phyloP scores from a whole-genome alignment of 2,797 vertebrate species.

The Meda fulgida region DNA sequence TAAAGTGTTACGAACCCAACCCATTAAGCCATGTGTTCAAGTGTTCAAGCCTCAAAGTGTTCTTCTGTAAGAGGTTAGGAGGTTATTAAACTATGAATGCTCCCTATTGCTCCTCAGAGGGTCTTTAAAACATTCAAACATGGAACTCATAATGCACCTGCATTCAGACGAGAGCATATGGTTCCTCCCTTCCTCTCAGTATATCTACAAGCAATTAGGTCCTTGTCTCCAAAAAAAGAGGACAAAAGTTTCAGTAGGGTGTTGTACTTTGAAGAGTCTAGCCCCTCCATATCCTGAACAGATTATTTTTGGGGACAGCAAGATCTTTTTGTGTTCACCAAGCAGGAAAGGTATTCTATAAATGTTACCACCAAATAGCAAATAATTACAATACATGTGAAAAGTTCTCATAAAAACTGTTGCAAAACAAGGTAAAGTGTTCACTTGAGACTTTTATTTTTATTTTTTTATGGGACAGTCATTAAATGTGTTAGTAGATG shows the following conservation, averaged over 20 bases:
- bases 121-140: slow-evolving; percentile 36
- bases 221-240: slow-evolving; percentile 32
- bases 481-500: slow-evolving; percentile 43
- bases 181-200: slow-evolving; percentile 37
- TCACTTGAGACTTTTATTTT: slow-evolving; percentile 27
- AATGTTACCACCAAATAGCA: slow-evolving; percentile 44
- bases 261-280: slow-evolving; percentile 31
- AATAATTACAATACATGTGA: not conserved
- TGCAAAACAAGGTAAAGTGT: slow-evolving; percentile 37
- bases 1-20: slow-evolving; percentile 39
- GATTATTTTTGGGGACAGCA: slow-evolving; percentile 29
- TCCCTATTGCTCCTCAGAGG: slow-evolving; percentile 40
- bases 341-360: slow-evolving; percentile 53
- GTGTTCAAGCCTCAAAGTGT: slow-evolving; percentile 35
- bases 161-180: slow-evolving; percentile 23
- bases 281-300: not conserved
- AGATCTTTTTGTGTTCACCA: slow-evolving; percentile 32
- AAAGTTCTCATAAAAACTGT: slow-evolving; percentile 46
- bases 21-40: slow-evolving; percentile 41
- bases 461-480: slow-evolving; percentile 41
- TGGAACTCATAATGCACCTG: slow-evolving; percentile 43
- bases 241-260: slow-evolving; percentile 25
- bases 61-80: slow-evolving; percentile 49
- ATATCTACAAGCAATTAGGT: slow-evolving; percentile 25
- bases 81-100: slow-evolving; percentile 55